Conservation (phyloP, 2,797 vertebrate genomes). For the Furcifer pardalis region DNA sequence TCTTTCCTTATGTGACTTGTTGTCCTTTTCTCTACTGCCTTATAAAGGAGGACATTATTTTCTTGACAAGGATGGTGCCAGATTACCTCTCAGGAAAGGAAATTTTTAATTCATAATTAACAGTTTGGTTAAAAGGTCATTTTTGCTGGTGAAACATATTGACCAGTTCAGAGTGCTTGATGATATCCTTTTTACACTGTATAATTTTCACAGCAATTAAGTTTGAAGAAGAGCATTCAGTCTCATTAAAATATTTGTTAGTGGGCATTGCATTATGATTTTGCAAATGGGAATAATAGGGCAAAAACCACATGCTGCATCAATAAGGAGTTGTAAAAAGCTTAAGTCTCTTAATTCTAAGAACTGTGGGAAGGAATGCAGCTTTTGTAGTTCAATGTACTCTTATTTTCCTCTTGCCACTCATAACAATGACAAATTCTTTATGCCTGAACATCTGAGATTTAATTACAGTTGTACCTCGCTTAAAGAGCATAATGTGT, state of each 20-base stretch:
- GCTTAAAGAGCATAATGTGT: too few relatives aligned
- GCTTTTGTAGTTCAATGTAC: background rate
- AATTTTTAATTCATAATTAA: background rate
- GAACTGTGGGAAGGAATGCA: background rate
- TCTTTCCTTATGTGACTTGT: too few relatives aligned
- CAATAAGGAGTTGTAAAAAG: background rate
- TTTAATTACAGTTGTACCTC: too few relatives aligned
- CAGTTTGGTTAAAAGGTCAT: background rate
- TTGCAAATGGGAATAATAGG: background rate
- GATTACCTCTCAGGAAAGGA: background rate
- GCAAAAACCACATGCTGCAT: background rate
- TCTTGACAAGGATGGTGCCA: background rate
- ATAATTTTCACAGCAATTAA: slow-evolving; percentile 3
- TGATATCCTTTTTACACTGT: background rate
- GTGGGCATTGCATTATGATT: background rate
- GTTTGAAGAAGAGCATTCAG: background rate
- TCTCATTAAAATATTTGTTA: background rate
- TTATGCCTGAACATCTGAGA: slow-evolving; percentile 16
- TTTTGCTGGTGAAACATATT: background rate
- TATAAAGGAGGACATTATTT: background rate
- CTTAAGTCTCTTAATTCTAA: background rate
- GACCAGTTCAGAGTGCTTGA: background rate
- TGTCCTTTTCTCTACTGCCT: too few relatives aligned
- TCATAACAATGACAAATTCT: slow-evolving; percentile 41
- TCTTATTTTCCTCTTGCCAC: background rate